phyloP scores from a whole-genome alignment of 1,140 invertebrate genomes.

The Drosophila virilis region DNA sequence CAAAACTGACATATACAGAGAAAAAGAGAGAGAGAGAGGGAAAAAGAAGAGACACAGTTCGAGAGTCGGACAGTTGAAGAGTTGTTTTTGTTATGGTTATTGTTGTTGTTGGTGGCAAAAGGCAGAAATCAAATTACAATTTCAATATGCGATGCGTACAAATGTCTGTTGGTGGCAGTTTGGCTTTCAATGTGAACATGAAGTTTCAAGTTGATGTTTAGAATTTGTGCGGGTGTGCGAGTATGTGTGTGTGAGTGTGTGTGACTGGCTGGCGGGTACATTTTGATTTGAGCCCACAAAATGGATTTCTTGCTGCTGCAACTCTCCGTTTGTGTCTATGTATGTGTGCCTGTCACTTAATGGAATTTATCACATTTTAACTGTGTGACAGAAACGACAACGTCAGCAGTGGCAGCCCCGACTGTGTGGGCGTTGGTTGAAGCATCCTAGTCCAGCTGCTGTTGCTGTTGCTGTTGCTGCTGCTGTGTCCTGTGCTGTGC shows the following conservation, averaged over 20 bases:
- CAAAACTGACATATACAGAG: conserved; percentile 11
- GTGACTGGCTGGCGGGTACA: conserved; percentile 45
- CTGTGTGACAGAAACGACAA: conserved; percentile 74
- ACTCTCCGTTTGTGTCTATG: conserved; percentile 21
- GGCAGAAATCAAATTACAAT: conserved; percentile 82
- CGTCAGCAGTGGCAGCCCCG: conserved; percentile 44
- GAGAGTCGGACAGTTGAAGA: conserved; percentile 54
- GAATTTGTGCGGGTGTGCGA: conserved; percentile 30
- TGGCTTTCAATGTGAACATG: conserved; percentile 75
- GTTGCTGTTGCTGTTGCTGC: conserved; percentile 6
- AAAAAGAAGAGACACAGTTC: conserved; percentile 22
- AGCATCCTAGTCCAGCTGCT: conserved; percentile 41
- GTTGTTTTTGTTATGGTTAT: conserved; percentile 39
- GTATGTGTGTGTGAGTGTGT: conserved; percentile 12
- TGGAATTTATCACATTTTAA: conserved; percentile 82
- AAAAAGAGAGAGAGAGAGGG: conserved; percentile 2
- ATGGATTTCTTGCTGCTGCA: conserved; percentile 69
- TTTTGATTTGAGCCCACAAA: conserved; percentile 74
- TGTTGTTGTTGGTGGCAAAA: conserved; percentile 57
- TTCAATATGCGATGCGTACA: conserved; percentile 81
- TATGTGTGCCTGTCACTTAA: conserved; percentile 74
- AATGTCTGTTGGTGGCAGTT: conserved; percentile 76
- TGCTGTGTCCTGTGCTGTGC: background rate
- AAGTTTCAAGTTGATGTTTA: conserved; percentile 74
- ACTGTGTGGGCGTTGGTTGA: conserved; percentile 1